Percentiles rank a stretch among this genome's conserved stretches.
These are phyloP conservation scores for Leucoma salicis DNA, from an alignment of 2,888 invertebrate genomes.

Conservation along the genomic window DNA sequence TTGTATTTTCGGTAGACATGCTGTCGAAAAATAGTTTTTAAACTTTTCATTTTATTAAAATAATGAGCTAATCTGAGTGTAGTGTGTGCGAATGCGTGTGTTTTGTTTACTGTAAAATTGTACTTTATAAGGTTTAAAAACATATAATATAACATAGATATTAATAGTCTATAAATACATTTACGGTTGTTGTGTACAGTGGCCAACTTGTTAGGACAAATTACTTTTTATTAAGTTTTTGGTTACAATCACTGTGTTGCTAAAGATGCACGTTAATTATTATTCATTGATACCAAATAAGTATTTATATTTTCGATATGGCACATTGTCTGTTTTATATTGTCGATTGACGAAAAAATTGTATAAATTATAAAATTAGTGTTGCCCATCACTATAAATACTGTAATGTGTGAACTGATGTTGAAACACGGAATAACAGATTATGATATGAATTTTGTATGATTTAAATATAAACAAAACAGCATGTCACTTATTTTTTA, in stretches of 20 bases:
- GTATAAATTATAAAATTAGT: slow-evolving; percentile 56
- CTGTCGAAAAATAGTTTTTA: not conserved
- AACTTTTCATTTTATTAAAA: slow-evolving; percentile 18
- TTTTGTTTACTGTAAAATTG: slow-evolving; percentile 53
- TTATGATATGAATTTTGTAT: slow-evolving; percentile 57
- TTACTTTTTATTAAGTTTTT: slow-evolving; percentile 18
- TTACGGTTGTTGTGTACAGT: slow-evolving; percentile 25
- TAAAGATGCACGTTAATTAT: slow-evolving; percentile 20
- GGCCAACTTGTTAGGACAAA: slow-evolving; percentile 16
- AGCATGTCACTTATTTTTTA: slow-evolving; percentile 21
- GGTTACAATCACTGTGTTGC: slow-evolving; percentile 16
- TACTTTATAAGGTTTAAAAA: slow-evolving; percentile 61
- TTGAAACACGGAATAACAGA: slow-evolving; percentile 41
- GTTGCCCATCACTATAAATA: slow-evolving; percentile 44
- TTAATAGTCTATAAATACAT: slow-evolving; percentile 14
- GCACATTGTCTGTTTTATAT: slow-evolving; percentile 16
- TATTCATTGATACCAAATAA: slow-evolving; percentile 21
- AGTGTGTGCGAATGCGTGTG: slow-evolving; percentile 24
- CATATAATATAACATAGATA: slow-evolving; percentile 15
- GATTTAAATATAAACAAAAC: slow-evolving; percentile 57
- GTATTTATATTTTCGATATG: slow-evolving; percentile 16
- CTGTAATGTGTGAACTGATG: slow-evolving; percentile 51
- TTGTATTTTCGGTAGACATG: not conserved
- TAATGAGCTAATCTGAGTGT: slow-evolving; percentile 35
- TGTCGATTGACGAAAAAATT: slow-evolving; percentile 41